Evolutionary conservation across 2,888 invertebrate genomes (phyloP), one percentile per base, ranked within the genome.

Genomic region (Celastrina argiolus): DNA sequence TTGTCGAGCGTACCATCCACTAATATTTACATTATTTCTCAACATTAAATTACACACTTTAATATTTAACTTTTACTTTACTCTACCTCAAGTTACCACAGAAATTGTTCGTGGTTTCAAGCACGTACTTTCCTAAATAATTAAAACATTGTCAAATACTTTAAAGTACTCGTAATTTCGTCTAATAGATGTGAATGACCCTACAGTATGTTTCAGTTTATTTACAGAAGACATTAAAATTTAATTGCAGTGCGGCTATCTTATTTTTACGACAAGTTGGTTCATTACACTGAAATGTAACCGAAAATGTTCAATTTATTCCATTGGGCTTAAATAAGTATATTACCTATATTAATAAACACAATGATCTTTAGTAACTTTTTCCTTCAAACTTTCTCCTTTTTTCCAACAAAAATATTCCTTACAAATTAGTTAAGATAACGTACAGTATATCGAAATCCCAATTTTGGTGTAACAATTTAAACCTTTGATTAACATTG

Each of bases 161-260:
- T 26, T 51, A 51, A 51, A 14, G 22, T 22, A 22, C 51, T 26
- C 51, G 51, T 51, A 51, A 51, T 51, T 51, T 51, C 51, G 51
- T 22, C 22, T 51, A 22, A 22, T 22, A 22, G 51, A 51, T 22
- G 51, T 51, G 51, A 51, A 51, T 22, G 51, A 51, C 51, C 51
- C 10, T 22, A 14, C 22, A 12, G 51, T 51, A 22, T 51, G 51
- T 51, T 51, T 51, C 51, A 51, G 51, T 51, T 51, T 51, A 26
- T 51, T 51, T 51, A 51, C 22, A 51, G 51, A 51, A 51, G 22
- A 51, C 51, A 51, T 26, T 22, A 51, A 51, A 51, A 51, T 51
- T 51, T 51, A 51, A 51, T 51, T 51, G 51, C 51, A 51, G 51
- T 5, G 22, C 26, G 22, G 51, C 51, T 51, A 51, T 51, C 22